Evolutionary conservation across 2,113 vertebrate species (phyloP).

Genomic region (Toxostoma redivivum): DNA sequence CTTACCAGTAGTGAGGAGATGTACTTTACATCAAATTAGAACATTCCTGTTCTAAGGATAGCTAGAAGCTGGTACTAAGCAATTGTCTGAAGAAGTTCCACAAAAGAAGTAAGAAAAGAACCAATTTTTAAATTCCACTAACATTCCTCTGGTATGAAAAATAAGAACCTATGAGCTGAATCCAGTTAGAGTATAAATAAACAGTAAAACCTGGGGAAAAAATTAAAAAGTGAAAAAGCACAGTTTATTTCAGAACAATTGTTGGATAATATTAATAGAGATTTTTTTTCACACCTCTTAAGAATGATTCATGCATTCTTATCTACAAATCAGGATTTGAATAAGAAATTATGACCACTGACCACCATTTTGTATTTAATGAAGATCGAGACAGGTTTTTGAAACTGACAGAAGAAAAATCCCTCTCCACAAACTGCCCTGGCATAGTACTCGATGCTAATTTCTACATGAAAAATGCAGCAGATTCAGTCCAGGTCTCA

Average conservation of each 20-base stretch:
- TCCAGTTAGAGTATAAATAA: neutral
- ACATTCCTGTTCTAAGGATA: neutral
- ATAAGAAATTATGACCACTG: neutral
- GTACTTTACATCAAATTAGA: neutral
- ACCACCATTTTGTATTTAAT: neutral
- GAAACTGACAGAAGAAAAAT: neutral
- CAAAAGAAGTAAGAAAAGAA: neutral
- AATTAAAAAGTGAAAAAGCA: neutral
- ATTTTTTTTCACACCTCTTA: neutral
- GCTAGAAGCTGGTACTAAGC: neutral
- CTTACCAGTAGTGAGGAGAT: neutral
- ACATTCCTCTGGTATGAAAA: neutral
- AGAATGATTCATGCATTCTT: neutral
- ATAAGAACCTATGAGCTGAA: neutral
- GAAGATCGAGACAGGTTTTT: neutral
- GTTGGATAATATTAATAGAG: neutral
- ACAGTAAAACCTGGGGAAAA: neutral
- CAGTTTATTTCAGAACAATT: neutral
- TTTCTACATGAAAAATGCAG: neutral
- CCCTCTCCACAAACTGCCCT: neutral
- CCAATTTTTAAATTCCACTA: neutral
- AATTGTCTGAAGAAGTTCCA: neutral
- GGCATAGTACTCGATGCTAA: neutral
- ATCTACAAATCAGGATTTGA: neutral
- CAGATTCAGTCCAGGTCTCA: neutral